Evolutionary conservation across 2,888 invertebrate genomes (phyloP), one percentile per base, ranked within the genome.

Genomic region (Himalopsyche kuldschensis): DNA sequence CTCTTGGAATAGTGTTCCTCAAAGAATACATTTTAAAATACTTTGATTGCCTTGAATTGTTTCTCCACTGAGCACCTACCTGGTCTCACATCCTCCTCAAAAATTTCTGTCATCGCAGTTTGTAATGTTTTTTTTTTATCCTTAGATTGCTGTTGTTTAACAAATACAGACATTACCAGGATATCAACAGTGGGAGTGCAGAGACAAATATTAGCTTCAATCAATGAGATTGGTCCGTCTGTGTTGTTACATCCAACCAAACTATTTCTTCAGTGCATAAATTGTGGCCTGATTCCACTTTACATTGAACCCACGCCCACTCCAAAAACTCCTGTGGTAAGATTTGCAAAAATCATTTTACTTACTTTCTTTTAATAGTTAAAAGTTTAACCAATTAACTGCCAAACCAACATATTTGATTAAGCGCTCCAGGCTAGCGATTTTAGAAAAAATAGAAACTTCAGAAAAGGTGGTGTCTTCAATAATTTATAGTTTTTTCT

Each of bases 121-220:
- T n/a, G n/a, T n/a, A n/a, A n/a, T n/a, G n/a, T 35, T 15, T 48
- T 1, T 35, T 55, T 31, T 78, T 63, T 63, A 17, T 79, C 87
- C 86, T 46, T 88, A 92, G 93, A 93, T 84, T 94, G 93, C 89
- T 89, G 92, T 41, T 93, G 93, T 87, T 89, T 94, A n/a, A 92
- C 91, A 84, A 91, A 91, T 0, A 90, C 90, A 0, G 91, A 92
- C 79, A 88, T 93, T 0, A 89, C 90, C 4, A 89, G 91, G 46
- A 89, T 94, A 79, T 89, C 90, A 82, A 93, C 93, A 17, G 90
- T 92, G 31, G 95, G 95, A 0, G 90, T 93, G 1, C 95, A 95
- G 88, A 90, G 93, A 0, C 92, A 93, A 86, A 89, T 95, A 20
- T 89, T 95, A 11, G 89, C 91, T 48, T 92, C 93, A 4, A 90